phyloP scores from a whole-genome alignment of 1,140 invertebrate genomes.

The Listronotus bonariensis region DNA sequence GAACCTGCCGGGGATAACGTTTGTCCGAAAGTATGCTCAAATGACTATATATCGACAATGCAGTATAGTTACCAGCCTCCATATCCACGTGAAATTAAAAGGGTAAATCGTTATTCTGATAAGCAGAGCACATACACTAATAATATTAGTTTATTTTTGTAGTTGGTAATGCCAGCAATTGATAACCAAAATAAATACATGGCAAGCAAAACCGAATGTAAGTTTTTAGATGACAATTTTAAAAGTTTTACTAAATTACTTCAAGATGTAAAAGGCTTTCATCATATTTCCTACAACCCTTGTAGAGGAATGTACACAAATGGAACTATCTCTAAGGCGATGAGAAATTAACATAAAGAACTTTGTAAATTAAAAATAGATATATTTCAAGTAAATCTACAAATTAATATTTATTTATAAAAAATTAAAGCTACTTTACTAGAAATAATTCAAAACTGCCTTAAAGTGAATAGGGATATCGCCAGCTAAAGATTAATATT shows the following conservation, averaged over 20 bases:
- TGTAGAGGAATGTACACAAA: slow-evolving; percentile 38
- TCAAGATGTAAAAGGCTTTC: slow-evolving; percentile 37
- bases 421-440: slow-evolving; percentile 39
- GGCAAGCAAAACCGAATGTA: slow-evolving; percentile 25
- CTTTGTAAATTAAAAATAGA: slow-evolving; percentile 47
- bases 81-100: slow-evolving; percentile 43
- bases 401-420: slow-evolving; percentile 30
- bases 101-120: slow-evolving; percentile 38
- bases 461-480: too few species aligned
- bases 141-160: too few species aligned
- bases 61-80: slow-evolving; percentile 45
- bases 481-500: too few species aligned
- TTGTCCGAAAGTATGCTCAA: slow-evolving; percentile 23
- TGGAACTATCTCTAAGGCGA: slow-evolving; percentile 12
- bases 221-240: slow-evolving; percentile 45
- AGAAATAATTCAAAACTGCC: slow-evolving; percentile 42
- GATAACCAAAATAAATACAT: slow-evolving; percentile 39
- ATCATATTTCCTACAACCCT: slow-evolving; percentile 42
- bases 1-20: slow-evolving; percentile 10
- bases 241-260: slow-evolving; percentile 22
- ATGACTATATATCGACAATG: slow-evolving; percentile 46
- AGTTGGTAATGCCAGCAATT: slow-evolving; percentile 43
- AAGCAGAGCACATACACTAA: too few species aligned
- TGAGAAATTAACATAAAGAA: slow-evolving; percentile 19
- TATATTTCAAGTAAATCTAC: slow-evolving; percentile 45